phyloP scores from a whole-genome alignment of 2,113 vertebrate species.

The Chaetops frenatus region DNA sequence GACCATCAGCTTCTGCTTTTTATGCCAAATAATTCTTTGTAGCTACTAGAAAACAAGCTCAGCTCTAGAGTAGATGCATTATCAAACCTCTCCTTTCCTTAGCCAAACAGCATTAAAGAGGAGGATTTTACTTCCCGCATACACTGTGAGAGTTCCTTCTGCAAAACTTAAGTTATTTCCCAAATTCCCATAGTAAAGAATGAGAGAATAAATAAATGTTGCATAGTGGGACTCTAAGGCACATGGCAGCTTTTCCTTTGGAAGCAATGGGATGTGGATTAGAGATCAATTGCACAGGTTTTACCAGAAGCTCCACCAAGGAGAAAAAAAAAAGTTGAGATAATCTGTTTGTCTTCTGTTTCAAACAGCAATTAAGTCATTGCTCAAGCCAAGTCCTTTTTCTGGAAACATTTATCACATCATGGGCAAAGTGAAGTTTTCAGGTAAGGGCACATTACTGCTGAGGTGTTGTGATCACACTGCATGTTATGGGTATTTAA shows the following conservation, averaged over 20 bases:
- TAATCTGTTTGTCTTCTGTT: constrained; percentile 28
- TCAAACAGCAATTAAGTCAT: constrained; percentile 81
- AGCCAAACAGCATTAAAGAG: not conserved
- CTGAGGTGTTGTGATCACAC: not conserved
- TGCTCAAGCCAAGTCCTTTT: constrained; percentile 83
- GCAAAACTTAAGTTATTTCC: not conserved
- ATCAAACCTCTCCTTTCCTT: not conserved
- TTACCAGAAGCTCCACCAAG: not conserved
- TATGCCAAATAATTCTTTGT: not conserved
- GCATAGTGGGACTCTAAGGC: not conserved
- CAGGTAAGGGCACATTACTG: constrained; percentile 72
- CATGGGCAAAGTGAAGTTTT: constrained; percentile 87
- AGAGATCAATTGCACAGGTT: not conserved
- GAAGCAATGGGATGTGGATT: not conserved
- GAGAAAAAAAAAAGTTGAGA: not conserved
- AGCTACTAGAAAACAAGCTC: not conserved
- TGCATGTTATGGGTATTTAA: fast-evolving
- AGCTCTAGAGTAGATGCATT: not conserved
- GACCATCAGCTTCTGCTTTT: not conserved
- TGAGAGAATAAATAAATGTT: not conserved
- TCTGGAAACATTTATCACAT: constrained; percentile 91
- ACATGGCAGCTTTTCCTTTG: not conserved
- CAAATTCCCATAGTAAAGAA: not conserved
- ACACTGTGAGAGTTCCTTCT: not conserved
- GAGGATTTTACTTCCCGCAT: not conserved